These are phyloP conservation scores for Sebastes steindachneri DNA, from an alignment of 2,797 vertebrate genomes.

Conservation along the genomic window DNA sequence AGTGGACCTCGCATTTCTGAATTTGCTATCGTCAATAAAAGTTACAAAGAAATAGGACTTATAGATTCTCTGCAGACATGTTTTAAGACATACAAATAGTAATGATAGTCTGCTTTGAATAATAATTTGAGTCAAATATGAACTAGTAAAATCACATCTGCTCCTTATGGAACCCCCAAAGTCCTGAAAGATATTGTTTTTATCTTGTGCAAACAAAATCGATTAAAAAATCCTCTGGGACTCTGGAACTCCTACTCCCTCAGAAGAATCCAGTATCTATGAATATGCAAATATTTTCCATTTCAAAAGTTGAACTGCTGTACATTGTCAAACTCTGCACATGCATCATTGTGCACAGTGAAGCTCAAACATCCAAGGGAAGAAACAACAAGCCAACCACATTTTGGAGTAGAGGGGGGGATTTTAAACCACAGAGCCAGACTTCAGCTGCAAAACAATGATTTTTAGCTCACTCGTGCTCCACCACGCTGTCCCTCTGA, in stretches of 20 bases:
- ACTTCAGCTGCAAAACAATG: neutral
- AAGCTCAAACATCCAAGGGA: neutral
- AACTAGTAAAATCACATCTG: neutral
- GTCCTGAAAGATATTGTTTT: neutral
- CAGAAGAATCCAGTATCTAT: neutral
- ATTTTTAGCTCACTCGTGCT: constrained; percentile 22
- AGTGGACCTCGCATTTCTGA: neutral
- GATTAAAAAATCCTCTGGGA: neutral
- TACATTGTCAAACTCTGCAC: neutral
- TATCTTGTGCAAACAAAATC: neutral
- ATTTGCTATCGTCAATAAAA: neutral
- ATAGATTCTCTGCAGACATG: neutral
- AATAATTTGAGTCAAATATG: neutral
- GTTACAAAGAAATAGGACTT: neutral
- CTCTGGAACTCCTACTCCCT: too few species aligned
- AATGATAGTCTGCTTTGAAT: neutral
- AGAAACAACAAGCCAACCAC: too few species aligned
- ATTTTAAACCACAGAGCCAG: neutral
- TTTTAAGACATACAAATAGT: neutral
- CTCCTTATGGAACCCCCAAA: neutral
- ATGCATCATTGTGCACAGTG: neutral
- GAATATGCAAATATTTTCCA: neutral
- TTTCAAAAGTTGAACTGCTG: neutral
- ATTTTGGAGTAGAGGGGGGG: neutral
- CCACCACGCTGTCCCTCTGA: constrained; percentile 19